Percentiles rank a stretch among this genome's conserved stretches.
These are phyloP conservation scores for Tipula vernalis DNA, from an alignment of 2,888 invertebrate species.

Conservation along the genomic window DNA sequence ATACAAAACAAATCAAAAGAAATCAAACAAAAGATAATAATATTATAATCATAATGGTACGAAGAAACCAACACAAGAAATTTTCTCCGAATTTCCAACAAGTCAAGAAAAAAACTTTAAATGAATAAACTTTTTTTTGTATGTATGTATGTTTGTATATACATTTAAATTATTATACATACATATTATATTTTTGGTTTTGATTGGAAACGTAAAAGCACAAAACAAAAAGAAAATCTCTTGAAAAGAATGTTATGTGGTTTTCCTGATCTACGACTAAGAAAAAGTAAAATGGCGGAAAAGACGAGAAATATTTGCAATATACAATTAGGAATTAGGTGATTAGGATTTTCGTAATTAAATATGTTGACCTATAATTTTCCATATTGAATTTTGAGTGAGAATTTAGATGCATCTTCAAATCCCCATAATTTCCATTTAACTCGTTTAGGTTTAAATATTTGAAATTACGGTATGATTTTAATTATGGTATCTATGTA, in stretches of 20 bases:
- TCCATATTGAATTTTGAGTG: not conserved
- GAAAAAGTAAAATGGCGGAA: not conserved
- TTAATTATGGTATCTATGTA: not conserved
- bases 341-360: not conserved
- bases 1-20: too few species aligned
- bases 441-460: not conserved
- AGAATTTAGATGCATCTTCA: not conserved
- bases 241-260: not conserved
- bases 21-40: too few species aligned
- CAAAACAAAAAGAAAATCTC: not conserved
- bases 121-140: not conserved
- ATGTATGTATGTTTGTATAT: not conserved
- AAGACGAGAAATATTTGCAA: not conserved
- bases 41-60: too few species aligned
- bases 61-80: not conserved
- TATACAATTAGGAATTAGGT: not conserved
- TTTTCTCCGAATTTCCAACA: not conserved
- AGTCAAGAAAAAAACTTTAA: not conserved
- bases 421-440: not conserved
- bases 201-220: not conserved
- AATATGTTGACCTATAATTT: not conserved
- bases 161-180: not conserved
- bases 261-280: not conserved
- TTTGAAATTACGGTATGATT: not conserved
- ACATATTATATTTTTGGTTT: not conserved